Base-by-base conservation (phyloP, 2,888 invertebrate species). In the Tholera decimalis region DNA sequence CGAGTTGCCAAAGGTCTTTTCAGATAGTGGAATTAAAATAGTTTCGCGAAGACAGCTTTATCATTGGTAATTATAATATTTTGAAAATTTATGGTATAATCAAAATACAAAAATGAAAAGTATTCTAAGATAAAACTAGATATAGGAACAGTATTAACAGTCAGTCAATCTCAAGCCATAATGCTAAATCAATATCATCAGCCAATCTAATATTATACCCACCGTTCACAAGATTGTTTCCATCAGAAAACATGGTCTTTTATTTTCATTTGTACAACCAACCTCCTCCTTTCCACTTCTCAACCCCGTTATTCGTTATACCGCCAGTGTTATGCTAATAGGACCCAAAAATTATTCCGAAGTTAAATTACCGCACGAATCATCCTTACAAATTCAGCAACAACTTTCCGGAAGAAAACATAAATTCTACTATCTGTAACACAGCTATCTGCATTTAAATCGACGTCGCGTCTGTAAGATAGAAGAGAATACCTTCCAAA, bases 381-480 rank as follows among this genome's bases (percentile, higher is more conserved):
- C 44, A 54, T 35, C 33, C 46, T 53, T 57, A 65, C 65, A 77
- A 77, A 71, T 57, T 56, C 77, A 56, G 3, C 44, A 44, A 43
- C 28, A 44, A 46, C 47, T 54, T 50, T 26, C 37, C 44, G 44
- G 56, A 43, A 60, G 24, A 62, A 62, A 77, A 77, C 30, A 69
- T 67, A 80, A 79, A 77, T 77, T 59, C 60, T 47, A 61, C 50
- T 53, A 64, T 62, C 58, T 33, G 54, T 55, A 57, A 77, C 80
- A 74, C 74, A 60, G 49, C 58, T 47, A 68, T 81, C 71, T 77
- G 49, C 77, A 81, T 81, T 80, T 71, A 82, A 80, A 81, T 66
- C 50, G 46, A n/a, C 51, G 37, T 43, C 63, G 22, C 44, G 35
- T 63, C 57, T 37, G 54, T 50, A 57, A 22, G 39, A 58, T 47